These are phyloP conservation scores for Zapus hudsonius DNA, from an alignment of 2,113 vertebrate genomes.

Conservation along the genomic window DNA sequence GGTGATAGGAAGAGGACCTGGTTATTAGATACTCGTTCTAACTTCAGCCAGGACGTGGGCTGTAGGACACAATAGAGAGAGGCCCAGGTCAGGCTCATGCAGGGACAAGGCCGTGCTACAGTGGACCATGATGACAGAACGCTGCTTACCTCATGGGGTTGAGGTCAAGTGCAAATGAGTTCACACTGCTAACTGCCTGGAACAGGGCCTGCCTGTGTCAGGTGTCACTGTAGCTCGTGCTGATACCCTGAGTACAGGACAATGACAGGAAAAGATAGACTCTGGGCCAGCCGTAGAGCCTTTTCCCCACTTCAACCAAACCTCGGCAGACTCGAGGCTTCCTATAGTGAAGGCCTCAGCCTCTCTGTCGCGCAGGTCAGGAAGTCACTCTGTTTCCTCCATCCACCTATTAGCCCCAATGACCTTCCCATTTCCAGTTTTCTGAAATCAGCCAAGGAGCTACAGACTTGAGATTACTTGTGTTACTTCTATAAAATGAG, in stretches of 20 bases:
- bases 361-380: background rate
- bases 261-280: background rate
- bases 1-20: background rate
- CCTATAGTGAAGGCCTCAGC: background rate
- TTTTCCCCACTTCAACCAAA: background rate
- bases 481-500: conserved; percentile 10
- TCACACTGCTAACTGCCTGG: background rate
- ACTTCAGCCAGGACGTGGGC: background rate
- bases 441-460: conserved; percentile 45
- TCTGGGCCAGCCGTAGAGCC: background rate
- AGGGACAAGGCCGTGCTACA: background rate
- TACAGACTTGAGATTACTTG: conserved; percentile 58
- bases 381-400: conserved; percentile 2
- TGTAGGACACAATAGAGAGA: background rate
- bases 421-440: background rate
- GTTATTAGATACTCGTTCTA: background rate
- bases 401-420: background rate
- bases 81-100: background rate
- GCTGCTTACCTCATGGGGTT: background rate
- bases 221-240: background rate
- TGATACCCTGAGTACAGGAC: background rate
- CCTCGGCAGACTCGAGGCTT: background rate
- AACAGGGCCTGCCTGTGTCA: background rate
- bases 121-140: background rate
- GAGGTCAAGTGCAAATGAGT: background rate